Percentiles rank a stretch among this genome's conserved stretches.
Conservation (phyloP, 2,113 vertebrate genomes). For the Anolis carolinensis region DNA sequence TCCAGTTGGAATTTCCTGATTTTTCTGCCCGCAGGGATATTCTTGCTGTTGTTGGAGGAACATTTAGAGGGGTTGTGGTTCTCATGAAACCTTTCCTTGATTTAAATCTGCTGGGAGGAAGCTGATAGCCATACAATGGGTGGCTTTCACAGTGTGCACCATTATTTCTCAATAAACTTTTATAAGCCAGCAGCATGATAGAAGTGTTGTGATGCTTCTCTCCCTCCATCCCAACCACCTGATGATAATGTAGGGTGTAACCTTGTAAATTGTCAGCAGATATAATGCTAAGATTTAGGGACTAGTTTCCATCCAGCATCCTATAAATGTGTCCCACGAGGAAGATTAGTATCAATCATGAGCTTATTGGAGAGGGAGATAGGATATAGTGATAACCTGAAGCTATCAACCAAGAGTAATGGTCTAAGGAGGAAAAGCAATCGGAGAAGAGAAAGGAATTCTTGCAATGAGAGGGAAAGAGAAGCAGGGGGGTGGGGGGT, state of each 20-base stretch:
- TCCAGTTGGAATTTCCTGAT: too few species aligned
- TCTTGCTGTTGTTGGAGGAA: too few species aligned
- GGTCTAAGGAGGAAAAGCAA: slow-evolving; percentile 80
- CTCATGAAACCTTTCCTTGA: too few species aligned
- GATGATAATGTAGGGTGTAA: neutral
- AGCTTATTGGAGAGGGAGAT: slow-evolving; percentile 81
- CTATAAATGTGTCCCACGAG: slow-evolving; percentile 77
- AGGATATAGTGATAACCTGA: slow-evolving; percentile 79
- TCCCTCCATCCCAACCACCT: slow-evolving; percentile 45
- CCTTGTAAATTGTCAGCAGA: slow-evolving; percentile 67
- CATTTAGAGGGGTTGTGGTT: too few species aligned
- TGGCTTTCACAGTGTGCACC: too few species aligned
- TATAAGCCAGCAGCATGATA: slow-evolving; percentile 63
- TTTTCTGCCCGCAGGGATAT: too few species aligned
- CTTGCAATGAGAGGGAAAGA: slow-evolving; percentile 48
- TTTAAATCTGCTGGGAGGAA: too few species aligned
- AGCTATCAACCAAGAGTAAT: slow-evolving; percentile 79
- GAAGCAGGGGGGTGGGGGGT: slow-evolving; percentile 28
- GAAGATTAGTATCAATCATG: slow-evolving; percentile 84
- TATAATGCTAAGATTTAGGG: slow-evolving; percentile 80
- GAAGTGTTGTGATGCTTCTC: slow-evolving; percentile 65
- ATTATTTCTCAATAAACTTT: neutral
- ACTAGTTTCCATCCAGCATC: slow-evolving; percentile 72
- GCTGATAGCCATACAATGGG: too few species aligned
- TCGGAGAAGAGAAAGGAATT: slow-evolving; percentile 77